These are phyloP conservation scores for Zosterops borbonicus DNA, from an alignment of 2,113 vertebrate species.

Conservation along the genomic window DNA sequence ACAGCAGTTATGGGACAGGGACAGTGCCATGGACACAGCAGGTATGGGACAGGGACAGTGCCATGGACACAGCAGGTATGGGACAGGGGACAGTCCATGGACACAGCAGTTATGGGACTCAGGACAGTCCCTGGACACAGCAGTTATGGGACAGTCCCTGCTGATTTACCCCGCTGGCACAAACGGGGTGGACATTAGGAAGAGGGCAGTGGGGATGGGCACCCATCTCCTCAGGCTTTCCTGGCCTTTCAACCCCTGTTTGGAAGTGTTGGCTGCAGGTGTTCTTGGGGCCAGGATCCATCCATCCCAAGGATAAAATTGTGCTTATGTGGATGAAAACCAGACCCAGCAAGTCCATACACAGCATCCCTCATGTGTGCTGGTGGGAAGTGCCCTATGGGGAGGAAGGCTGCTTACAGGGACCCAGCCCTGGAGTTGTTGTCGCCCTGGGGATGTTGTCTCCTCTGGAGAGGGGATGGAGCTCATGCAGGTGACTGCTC, in stretches of 20 bases:
- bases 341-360: neutral
- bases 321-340: neutral
- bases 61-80: neutral
- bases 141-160: neutral
- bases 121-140: neutral
- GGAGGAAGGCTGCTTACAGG: neutral
- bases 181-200: fast-evolving
- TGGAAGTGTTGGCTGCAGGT: neutral
- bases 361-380: neutral
- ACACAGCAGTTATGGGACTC: neutral
- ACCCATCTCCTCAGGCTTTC: neutral
- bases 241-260: neutral
- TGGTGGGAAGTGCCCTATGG: fast-evolving
- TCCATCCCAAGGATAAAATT: neutral
- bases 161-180: neutral
- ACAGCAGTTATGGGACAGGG: neutral
- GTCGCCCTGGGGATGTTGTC: neutral
- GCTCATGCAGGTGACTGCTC: neutral
- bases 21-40: neutral
- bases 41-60: neutral
- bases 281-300: neutral
- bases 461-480: neutral
- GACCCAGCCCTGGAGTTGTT: fast-evolving
- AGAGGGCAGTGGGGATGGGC: neutral
- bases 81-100: neutral